phyloP scores from a whole-genome alignment of 2,113 vertebrate species.

The Hiodon tergisus region DNA sequence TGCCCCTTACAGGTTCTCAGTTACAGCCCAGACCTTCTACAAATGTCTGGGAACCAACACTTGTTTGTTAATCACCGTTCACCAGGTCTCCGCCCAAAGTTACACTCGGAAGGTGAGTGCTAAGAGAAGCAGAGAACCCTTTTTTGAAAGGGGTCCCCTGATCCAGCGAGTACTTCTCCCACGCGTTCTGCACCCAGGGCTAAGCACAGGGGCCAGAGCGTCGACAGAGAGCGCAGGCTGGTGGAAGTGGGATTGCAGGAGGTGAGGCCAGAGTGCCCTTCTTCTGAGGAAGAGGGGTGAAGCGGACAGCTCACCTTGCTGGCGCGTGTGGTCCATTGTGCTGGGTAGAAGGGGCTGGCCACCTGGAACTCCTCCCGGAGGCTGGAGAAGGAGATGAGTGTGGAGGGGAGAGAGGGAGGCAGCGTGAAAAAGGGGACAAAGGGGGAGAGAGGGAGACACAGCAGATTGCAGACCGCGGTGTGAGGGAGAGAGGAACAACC shows the following conservation, averaged over 20 bases:
- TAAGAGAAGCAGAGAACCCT: too few species aligned
- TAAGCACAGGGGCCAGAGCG: too few species aligned
- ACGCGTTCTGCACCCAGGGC: too few species aligned
- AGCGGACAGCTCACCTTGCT: conserved; percentile 74
- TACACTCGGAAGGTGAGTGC: too few species aligned
- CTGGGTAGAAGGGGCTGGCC: conserved; percentile 95
- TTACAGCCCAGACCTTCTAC: too few species aligned
- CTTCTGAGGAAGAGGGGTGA: background rate
- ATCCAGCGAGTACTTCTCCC: too few species aligned
- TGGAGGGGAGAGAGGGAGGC: background rate
- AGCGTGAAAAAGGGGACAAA: background rate
- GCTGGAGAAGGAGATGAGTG: conserved; percentile 53
- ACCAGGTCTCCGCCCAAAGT: too few species aligned
- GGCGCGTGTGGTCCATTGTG: conserved; percentile 91
- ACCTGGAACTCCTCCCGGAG: conserved; percentile 90
- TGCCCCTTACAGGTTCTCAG: too few species aligned
- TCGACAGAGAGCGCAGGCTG: too few species aligned
- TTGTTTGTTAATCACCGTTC: too few species aligned
- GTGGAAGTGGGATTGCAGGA: background rate
- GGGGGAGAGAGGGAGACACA: background rate
- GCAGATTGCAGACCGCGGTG: background rate
- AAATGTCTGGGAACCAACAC: too few species aligned
- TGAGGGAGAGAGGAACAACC: background rate
- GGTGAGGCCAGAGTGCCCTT: background rate
- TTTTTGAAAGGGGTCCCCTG: too few species aligned